Evolutionary conservation across 2,888 invertebrate species (phyloP).

Genomic region (Gryllus longicercus): DNA sequence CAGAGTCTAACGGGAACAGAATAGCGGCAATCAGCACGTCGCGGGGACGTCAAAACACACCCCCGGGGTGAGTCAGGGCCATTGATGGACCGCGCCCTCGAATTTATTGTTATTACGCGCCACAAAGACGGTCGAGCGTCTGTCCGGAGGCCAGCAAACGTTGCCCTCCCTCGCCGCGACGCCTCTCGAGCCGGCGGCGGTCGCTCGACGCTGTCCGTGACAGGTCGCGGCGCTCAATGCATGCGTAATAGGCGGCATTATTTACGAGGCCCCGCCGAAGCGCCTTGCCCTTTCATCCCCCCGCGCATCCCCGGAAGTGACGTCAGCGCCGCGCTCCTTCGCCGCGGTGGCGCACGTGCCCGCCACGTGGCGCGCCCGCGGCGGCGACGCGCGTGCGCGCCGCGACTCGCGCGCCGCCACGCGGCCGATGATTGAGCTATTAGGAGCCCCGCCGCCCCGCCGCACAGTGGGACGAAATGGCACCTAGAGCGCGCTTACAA

Average conservation of each 20-base stretch:
- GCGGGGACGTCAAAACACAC: not conserved
- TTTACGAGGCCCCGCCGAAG: not conserved
- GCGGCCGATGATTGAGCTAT: constrained; percentile 6
- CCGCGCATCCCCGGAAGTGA: constrained; percentile 1
- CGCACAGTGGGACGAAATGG: not conserved
- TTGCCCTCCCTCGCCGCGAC: no score
- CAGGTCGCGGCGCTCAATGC: not conserved
- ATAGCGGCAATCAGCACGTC: not conserved
- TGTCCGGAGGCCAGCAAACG: no score
- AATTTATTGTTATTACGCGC: not conserved
- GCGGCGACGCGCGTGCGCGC: not conserved
- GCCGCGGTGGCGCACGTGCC: constrained; percentile 9
- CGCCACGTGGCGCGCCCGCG: not conserved
- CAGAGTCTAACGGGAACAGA: not conserved
- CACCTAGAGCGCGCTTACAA: no score
- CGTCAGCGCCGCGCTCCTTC: not conserved
- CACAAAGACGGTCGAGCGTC: no score
- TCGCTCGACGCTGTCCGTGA: not conserved
- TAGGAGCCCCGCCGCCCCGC: not conserved
- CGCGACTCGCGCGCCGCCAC: not conserved
- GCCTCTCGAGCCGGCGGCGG: no score
- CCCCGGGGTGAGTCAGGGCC: not conserved
- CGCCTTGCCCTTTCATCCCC: not conserved
- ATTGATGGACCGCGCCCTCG: not conserved
- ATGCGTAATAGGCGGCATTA: not conserved